Evolutionary conservation across 2,888 invertebrate species (phyloP).

Genomic region (Ophioninae sp.): DNA sequence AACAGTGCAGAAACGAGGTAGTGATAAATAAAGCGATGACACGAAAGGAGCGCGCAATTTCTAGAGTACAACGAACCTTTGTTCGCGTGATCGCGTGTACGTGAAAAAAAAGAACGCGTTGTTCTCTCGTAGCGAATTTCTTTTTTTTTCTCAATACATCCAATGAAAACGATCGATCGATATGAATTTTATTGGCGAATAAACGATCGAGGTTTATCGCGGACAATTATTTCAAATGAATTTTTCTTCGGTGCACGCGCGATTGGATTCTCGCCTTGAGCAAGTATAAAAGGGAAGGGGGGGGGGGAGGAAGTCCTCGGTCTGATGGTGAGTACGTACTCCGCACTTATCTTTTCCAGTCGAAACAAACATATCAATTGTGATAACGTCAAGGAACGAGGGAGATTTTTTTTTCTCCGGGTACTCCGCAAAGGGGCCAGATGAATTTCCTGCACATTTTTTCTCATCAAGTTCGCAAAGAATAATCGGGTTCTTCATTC

Average conservation of each 20-base stretch:
- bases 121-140: slow-evolving; percentile 8
- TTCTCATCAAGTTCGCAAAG: slow-evolving; percentile 6
- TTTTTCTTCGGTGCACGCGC: background rate
- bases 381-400: slow-evolving; percentile 63
- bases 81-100: slow-evolving; percentile 2
- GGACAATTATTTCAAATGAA: slow-evolving; percentile 19
- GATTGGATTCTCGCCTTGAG: slow-evolving; percentile 5
- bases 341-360: slow-evolving; percentile 62
- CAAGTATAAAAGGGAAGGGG: background rate
- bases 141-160: slow-evolving; percentile 11
- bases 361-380: slow-evolving; percentile 70
- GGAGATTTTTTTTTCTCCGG: slow-evolving; percentile 6
- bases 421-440: slow-evolving; percentile 18
- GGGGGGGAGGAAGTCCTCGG: slow-evolving; percentile 10
- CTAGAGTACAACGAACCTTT: slow-evolving; percentile 23
- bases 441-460: slow-evolving; percentile 12
- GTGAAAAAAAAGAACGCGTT: background rate
- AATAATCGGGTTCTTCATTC: background rate
- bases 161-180: slow-evolving; percentile 26
- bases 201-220: slow-evolving; percentile 13
- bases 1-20: background rate
- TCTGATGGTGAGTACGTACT: slow-evolving; percentile 28
- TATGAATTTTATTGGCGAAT: slow-evolving; percentile 18
- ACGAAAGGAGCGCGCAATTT: background rate
- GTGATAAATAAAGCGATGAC: background rate